Evolutionary conservation across 2,888 invertebrate species (phyloP).

Genomic region (Clitarchus hookeri): DNA sequence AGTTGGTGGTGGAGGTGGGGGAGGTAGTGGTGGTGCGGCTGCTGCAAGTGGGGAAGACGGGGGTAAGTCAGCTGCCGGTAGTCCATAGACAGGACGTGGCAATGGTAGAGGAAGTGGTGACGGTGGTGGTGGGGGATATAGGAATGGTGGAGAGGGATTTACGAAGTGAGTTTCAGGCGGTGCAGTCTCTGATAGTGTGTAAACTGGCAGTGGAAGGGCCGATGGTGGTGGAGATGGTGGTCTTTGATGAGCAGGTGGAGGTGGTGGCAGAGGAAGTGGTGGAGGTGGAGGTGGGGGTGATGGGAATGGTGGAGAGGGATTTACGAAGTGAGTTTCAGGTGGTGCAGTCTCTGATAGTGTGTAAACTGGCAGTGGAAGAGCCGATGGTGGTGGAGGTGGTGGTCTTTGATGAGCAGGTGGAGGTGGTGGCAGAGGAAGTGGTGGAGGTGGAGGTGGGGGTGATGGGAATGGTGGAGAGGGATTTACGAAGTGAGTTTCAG

Average conservation of each 20-base stretch:
- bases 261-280: background rate
- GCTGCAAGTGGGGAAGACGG: background rate
- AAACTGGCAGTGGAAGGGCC: background rate
- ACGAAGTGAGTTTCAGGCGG: no score
- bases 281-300: background rate
- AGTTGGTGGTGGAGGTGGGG: background rate
- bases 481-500: no score
- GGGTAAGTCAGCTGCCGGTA: background rate
- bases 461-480: background rate
- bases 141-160: background rate
- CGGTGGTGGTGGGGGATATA: background rate
- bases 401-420: background rate
- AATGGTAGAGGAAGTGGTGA: background rate
- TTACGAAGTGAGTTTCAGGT: no score
- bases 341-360: background rate
- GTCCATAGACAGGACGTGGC: background rate
- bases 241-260: background rate
- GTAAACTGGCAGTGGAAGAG: background rate
- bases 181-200: background rate
- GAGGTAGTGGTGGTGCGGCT: background rate
- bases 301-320: background rate
- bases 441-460: background rate
- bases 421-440: background rate
- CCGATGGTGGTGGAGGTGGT: background rate
- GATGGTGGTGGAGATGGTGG: background rate